Conservation (phyloP, 2,113 vertebrate genomes). For the Poeciliopsis retropinna region DNA sequence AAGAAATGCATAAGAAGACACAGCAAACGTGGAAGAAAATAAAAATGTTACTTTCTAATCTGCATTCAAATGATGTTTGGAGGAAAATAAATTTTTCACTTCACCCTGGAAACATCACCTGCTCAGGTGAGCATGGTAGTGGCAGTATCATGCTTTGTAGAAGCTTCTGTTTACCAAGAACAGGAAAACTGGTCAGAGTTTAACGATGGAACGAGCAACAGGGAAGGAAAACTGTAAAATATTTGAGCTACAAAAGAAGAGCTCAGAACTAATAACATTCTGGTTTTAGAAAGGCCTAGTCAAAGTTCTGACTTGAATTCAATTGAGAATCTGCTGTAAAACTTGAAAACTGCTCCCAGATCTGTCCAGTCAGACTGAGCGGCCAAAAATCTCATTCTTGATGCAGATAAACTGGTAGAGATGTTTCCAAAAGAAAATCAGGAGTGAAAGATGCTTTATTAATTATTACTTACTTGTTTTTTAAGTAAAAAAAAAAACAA, state of each 20-base stretch:
- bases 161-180: neutral
- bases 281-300: neutral
- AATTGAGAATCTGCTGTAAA: too few relatives aligned
- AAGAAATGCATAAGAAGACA: neutral
- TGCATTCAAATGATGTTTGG: neutral
- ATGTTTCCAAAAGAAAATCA: neutral
- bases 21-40: neutral
- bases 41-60: neutral
- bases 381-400: neutral
- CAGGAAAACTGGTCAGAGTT: neutral
- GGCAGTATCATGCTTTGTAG: neutral
- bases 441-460: too few relatives aligned
- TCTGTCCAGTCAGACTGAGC: too few relatives aligned
- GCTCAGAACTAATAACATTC: neutral
- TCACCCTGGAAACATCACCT: neutral
- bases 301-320: neutral
- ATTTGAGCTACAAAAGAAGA: neutral
- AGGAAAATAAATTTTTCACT: neutral
- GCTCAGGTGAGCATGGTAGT: neutral
- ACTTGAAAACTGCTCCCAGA: too few relatives aligned
- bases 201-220: neutral
- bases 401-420: neutral
- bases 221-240: neutral
- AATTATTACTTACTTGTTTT: too few relatives aligned
- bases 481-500: too few relatives aligned